Evolutionary conservation across 1,140 invertebrate species (phyloP), one percentile per base, ranked within the genome.

Genomic region (Cydia pomonella): DNA sequence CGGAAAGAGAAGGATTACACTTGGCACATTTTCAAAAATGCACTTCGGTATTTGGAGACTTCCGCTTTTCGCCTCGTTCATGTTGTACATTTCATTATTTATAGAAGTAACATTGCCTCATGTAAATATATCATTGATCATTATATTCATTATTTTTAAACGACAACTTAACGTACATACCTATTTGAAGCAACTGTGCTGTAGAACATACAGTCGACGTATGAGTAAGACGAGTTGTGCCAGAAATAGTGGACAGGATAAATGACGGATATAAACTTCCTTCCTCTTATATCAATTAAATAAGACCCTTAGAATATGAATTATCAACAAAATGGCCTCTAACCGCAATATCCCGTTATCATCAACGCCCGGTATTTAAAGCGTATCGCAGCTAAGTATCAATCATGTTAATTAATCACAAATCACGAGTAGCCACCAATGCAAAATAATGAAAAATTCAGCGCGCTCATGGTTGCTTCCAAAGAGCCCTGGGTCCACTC

Each of bases 11-110:
- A 69, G 9, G 29, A 69, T 38, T 69, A 29, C 29, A 69, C 64
- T 69, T 69, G 64, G 64, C 64, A 69, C 64, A 18, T 33, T 18
- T 21, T 18, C 64, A 69, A 69, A 69, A 69, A 69, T 69, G 64
- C 29, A 33, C 27, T 69, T n/a, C 29, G 64, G 29, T 38, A 69
- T 69, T 38, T 69, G 9, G n/a, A 69, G n/a, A 69, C 33, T 69
- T 69, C 29, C 64, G 64, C 27, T 33, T 33, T 64, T 18, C 29
- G 29, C 7, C 18, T 69, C 13, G 29, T 69, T 38, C 6, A 33
- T 69, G n/a, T 21, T 33, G n/a, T 69, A 38, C 16, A 6, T 50
- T 50, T 50, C n/a, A n/a, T n/a, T 50, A 50, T 18, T 50, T 13
- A 44, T 38, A 38, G 33, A 38, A 38, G 33, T 38, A 38, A 38